Conservation (phyloP, 2,113 vertebrate genomes). For the Balaenoptera acutorostrata region DNA sequence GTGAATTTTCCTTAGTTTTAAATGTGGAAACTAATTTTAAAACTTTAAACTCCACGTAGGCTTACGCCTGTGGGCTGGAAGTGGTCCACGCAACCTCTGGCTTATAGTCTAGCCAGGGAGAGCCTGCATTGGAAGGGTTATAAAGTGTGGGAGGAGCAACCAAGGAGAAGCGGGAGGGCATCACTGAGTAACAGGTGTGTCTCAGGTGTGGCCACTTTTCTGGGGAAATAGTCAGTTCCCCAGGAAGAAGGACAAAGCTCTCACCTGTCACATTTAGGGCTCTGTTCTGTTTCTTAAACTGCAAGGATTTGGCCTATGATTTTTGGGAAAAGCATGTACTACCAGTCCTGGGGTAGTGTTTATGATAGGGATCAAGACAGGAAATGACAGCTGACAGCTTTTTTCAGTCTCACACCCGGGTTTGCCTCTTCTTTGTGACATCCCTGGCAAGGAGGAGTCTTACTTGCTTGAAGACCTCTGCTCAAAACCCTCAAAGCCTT, state of each 20-base stretch:
- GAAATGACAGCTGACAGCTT: background rate
- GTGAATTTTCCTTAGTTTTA: background rate
- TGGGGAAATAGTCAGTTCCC: background rate
- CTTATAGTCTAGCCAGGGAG: background rate
- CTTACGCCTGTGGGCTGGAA: background rate
- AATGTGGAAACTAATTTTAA: background rate
- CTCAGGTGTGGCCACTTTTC: background rate
- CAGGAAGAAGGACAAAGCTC: background rate
- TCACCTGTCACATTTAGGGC: background rate
- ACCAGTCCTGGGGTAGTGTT: background rate
- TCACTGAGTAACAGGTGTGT: background rate
- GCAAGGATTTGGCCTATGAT: background rate
- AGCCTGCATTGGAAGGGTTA: background rate
- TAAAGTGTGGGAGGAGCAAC: background rate
- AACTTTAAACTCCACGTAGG: background rate
- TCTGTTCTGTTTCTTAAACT: background rate
- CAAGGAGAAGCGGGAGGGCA: background rate
- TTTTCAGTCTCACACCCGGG: background rate
- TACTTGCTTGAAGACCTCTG: background rate
- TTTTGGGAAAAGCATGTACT: background rate
- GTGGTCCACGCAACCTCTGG: background rate
- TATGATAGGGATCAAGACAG: background rate
- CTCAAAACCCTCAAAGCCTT: background rate
- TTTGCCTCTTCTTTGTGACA: background rate
- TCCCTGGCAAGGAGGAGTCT: background rate